phyloP scores from a whole-genome alignment of 2,888 invertebrate species.

The Pachliopta kotzebuea region DNA sequence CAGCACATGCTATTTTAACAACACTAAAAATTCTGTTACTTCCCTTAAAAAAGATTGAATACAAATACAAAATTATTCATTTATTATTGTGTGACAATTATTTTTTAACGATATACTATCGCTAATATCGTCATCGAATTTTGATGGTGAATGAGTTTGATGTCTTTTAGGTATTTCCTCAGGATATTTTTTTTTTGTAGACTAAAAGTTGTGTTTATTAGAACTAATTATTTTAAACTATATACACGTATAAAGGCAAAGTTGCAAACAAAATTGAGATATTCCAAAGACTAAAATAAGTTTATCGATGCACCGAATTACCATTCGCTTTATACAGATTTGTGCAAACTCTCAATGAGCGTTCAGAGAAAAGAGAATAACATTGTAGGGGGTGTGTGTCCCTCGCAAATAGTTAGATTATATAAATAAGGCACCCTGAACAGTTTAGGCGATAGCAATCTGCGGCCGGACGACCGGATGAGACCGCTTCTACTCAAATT shows the following conservation, averaged over 20 bases:
- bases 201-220: too few species aligned
- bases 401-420: slow-evolving; percentile 78
- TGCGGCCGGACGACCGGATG: slow-evolving; percentile 51
- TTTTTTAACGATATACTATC: background rate
- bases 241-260: too few species aligned
- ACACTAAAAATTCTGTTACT: background rate
- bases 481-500: slow-evolving; percentile 56
- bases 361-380: slow-evolving; percentile 45
- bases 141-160: background rate
- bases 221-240: too few species aligned
- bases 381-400: slow-evolving; percentile 68
- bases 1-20: background rate
- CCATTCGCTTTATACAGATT: slow-evolving; percentile 30
- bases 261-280: background rate
- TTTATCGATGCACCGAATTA: slow-evolving; percentile 19
- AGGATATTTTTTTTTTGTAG: too few species aligned
- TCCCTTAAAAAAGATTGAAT: background rate
- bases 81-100: background rate
- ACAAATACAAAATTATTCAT: background rate
- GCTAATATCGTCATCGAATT: background rate
- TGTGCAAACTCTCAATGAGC: slow-evolving; percentile 35
- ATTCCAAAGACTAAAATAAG: background rate
- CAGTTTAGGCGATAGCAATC: slow-evolving; percentile 70
- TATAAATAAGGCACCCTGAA: slow-evolving; percentile 76
- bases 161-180: background rate